A percentile compares a stretch with the other conserved stretches of the same genome.
These are phyloP conservation scores for Deilephila porcellus DNA, from an alignment of 2,888 invertebrate species.

Conservation along the genomic window DNA sequence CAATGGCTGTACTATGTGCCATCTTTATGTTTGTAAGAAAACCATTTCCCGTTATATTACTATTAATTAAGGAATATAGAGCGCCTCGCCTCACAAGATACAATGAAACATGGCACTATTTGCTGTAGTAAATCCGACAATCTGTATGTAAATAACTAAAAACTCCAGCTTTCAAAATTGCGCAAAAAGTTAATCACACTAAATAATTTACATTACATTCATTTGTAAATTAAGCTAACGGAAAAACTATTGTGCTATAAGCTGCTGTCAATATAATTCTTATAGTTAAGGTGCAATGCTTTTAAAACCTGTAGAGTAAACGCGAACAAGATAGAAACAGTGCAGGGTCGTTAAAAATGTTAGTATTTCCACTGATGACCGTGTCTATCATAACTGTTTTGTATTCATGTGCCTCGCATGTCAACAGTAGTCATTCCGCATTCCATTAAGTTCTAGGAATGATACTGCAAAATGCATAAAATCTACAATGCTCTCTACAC, in stretches of 20 bases:
- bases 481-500: neutral
- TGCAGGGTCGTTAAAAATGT: slow-evolving; percentile 23
- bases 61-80: neutral
- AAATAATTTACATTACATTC: neutral
- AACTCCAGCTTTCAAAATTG: too few species aligned
- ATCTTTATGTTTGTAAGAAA: slow-evolving; percentile 2
- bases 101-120: too few species aligned
- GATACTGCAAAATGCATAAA: slow-evolving; percentile 52
- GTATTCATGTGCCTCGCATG: slow-evolving; percentile 68
- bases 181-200: neutral
- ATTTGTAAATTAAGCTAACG: neutral
- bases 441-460: slow-evolving; percentile 72
- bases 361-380: slow-evolving; percentile 14
- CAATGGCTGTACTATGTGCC: slow-evolving; percentile 38
- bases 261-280: neutral
- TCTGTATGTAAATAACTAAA: too few species aligned
- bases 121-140: too few species aligned
- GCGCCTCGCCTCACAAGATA: too few species aligned
- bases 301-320: neutral
- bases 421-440: slow-evolving; percentile 71
- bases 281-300: neutral
- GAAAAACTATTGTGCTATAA: neutral
- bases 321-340: neutral
- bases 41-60: neutral
- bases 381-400: slow-evolving; percentile 55